A percentile compares a stretch with the other conserved stretches of the same genome.
Evolutionary conservation across 2,888 invertebrate species (phyloP).

Genomic region (Carabus problematicus): DNA sequence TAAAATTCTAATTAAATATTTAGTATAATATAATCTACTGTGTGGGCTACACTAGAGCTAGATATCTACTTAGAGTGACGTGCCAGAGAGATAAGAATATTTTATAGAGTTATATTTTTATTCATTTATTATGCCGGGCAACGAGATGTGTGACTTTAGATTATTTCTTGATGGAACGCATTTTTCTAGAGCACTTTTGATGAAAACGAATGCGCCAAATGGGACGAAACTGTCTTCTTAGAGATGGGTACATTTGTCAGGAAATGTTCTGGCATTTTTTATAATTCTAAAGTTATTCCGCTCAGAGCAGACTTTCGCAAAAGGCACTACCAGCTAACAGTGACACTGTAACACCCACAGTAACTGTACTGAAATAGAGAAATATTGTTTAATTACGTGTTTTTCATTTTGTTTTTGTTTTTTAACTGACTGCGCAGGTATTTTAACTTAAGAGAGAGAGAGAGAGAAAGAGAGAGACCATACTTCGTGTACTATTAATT

Average conservation of each 20-base stretch:
- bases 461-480: no score
- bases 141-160: slow-evolving; percentile 20
- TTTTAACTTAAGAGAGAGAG: no score
- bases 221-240: slow-evolving; percentile 50
- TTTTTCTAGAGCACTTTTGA: slow-evolving; percentile 41
- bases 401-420: no score
- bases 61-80: no score
- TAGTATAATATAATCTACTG: not conserved
- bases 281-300: slow-evolving; percentile 29
- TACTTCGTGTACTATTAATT: no score
- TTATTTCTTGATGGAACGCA: slow-evolving; percentile 15
- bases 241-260: slow-evolving; percentile 52
- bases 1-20: slow-evolving; percentile 4
- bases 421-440: no score
- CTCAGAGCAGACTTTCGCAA: not conserved
- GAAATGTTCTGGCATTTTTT: slow-evolving; percentile 32
- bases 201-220: slow-evolving; percentile 51
- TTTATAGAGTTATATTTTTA: slow-evolving; percentile 15
- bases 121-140: slow-evolving; percentile 22
- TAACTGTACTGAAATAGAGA: no score
- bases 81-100: no score
- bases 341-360: no score
- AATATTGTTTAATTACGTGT: no score
- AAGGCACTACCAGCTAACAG: no score
- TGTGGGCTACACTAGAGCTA: no score